Conservation (phyloP, 1,140 invertebrate species). For the Trichonephila clavata region DNA sequence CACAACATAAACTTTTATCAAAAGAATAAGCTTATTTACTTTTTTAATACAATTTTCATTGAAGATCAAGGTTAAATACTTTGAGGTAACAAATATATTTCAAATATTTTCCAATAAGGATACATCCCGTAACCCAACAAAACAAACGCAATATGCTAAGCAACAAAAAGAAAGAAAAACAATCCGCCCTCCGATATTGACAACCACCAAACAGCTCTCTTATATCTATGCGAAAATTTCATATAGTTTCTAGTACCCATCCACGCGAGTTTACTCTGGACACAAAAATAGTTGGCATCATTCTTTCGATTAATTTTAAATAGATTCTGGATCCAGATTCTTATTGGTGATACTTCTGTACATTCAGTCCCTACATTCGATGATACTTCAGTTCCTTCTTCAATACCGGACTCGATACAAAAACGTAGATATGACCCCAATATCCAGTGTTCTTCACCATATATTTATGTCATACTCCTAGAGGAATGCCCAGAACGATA, state of each 20-base stretch:
- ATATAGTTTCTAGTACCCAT: slow-evolving; percentile 21
- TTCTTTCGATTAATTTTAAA: slow-evolving; percentile 27
- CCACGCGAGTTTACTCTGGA: not conserved
- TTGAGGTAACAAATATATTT: not conserved
- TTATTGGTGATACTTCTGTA: not conserved
- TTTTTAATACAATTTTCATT: too few species aligned
- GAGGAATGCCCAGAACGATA: not conserved
- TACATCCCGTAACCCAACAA: not conserved
- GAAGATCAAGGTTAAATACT: not conserved
- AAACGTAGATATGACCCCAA: not conserved
- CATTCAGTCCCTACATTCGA: too few species aligned
- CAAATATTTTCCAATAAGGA: not conserved
- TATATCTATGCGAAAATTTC: not conserved
- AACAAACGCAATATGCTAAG: not conserved
- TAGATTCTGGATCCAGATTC: not conserved
- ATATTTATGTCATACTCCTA: slow-evolving; percentile 12
- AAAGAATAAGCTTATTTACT: too few species aligned
- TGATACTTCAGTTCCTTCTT: not conserved
- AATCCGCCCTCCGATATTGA: too few species aligned
- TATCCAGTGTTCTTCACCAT: not conserved
- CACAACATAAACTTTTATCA: too few species aligned
- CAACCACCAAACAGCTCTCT: not conserved
- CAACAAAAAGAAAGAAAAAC: not conserved
- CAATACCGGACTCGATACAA: not conserved
- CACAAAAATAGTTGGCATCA: slow-evolving; percentile 9